Percentiles rank a stretch among this genome's conserved stretches.
phyloP scores from a whole-genome alignment of 2,797 vertebrate species.

The Ptychadena robeensis region DNA sequence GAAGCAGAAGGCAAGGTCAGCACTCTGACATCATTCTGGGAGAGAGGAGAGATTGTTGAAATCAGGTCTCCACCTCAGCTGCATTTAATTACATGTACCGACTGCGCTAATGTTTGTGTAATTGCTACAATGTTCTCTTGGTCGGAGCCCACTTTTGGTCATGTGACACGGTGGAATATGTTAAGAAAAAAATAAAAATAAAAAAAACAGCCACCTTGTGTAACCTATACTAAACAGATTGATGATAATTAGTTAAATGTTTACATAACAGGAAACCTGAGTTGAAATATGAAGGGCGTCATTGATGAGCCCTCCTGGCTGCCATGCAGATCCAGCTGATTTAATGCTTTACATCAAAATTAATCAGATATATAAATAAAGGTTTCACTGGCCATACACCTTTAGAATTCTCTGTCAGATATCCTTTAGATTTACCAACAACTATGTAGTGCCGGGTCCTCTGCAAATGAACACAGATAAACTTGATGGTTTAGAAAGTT shows the following conservation, averaged over 20 bases:
- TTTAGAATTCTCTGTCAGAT: too few relatives aligned
- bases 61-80: conserved; percentile 35
- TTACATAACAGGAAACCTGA: not conserved
- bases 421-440: too few relatives aligned
- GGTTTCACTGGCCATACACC: too few relatives aligned
- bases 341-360: too few relatives aligned
- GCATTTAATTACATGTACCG: conserved; percentile 48
- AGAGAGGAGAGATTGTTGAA: conserved; percentile 14
- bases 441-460: too few relatives aligned
- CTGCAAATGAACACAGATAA: too few relatives aligned
- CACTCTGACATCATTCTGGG: conserved; percentile 41
- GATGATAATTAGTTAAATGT: not conserved
- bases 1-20: conserved; percentile 56
- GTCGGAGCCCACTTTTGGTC: conserved; percentile 14
- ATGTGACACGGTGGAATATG: conserved; percentile 3
- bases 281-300: not conserved
- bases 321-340: too few relatives aligned
- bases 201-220: conserved; percentile 10
- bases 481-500: too few relatives aligned
- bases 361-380: too few relatives aligned
- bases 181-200: conserved; percentile 9
- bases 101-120: conserved; percentile 12
- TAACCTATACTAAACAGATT: not conserved
- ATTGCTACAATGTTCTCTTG: conserved; percentile 20
- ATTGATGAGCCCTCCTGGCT: not conserved